Base-by-base conservation (phyloP, 2,888 invertebrate genomes). In the Torymus auratus region DNA sequence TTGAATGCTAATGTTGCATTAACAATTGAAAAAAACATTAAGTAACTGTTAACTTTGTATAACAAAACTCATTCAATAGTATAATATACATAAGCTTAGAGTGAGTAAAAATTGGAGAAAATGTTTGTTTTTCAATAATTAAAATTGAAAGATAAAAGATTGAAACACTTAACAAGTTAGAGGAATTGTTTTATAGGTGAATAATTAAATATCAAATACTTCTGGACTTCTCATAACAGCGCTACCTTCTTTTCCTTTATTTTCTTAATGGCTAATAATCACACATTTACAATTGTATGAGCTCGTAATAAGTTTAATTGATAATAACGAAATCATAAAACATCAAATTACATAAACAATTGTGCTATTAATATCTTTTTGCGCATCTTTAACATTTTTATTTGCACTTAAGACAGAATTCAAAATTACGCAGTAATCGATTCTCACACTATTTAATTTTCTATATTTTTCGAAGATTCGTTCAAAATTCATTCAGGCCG, bases 401-500 rank as follows among this genome's bases (percentile, higher is more conserved):
- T 67, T 56, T 4, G 28, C 28, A 28, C 28, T 28, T 28, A 28
- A 28, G 28, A 28, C 28, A 28, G 28, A 28, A 28, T 28, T 28
- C 28, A 2, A 28, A 28, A 28, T 28, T 28, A 28, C 28, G 28
- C 28, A 28, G 28, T 56, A 15, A 17, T 11, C 17, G 17, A 68
- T 17, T 62, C 41, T 15, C 50, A 41, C 20, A 53, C 55, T 68
- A 10, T 60, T 2, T 7, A 53, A 53, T 20, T 41, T 28, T 20
- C 52, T 56, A 61, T 69, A 61, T 62, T 56, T 67, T 52, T 65
- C 14, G 12, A 56, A 50, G 23, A 55, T 81, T 64, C 23, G 23
- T 78, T 65, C 20, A 64, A 7, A 52, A 69, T 72, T 62, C 76
- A 73, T 81, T 62, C 74, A 78, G 70, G 65, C 74, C 70, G 41